A percentile compares a stretch with the other conserved stretches of the same genome.
Evolutionary conservation across 2,797 vertebrate genomes (phyloP).

Genomic region (Liparis tanakae): DNA sequence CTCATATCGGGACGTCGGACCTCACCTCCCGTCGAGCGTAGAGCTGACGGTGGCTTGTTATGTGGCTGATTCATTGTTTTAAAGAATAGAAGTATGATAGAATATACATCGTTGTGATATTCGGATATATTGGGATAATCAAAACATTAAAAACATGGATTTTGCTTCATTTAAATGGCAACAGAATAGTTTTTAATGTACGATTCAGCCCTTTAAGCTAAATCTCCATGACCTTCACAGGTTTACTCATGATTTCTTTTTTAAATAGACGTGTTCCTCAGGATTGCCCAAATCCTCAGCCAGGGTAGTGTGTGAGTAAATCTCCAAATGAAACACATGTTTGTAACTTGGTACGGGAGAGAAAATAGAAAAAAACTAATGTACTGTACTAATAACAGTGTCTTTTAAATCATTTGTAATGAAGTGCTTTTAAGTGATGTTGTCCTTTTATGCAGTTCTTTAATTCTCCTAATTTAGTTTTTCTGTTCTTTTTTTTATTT

Average conservation of each 20-base stretch:
- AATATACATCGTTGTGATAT: background rate
- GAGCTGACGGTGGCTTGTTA: background rate
- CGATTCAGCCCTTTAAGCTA: slow-evolving; percentile 9
- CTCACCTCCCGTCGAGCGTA: background rate
- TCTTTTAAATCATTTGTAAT: no score
- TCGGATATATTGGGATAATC: background rate
- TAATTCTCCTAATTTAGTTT: no score
- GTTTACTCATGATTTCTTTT: slow-evolving; percentile 16
- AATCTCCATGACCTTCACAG: slow-evolving; percentile 30
- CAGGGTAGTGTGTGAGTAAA: slow-evolving; percentile 12
- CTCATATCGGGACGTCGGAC: background rate
- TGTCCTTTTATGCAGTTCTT: no score
- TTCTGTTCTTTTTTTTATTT: no score
- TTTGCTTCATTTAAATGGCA: background rate
- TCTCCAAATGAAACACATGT: slow-evolving; percentile 34
- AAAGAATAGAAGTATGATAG: background rate
- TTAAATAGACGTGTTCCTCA: slow-evolving; percentile 21
- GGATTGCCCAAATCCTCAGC: slow-evolving; percentile 38
- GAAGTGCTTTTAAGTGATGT: no score
- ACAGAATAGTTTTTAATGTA: background rate
- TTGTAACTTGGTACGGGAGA: background rate
- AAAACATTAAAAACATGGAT: background rate
- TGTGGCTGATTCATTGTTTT: background rate
- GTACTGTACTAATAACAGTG: slow-evolving; percentile 7
- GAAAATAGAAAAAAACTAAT: slow-evolving; percentile 26